These are phyloP conservation scores for Larimichthys polyactis DNA, from an alignment of 2,113 vertebrate species.

Conservation along the genomic window DNA sequence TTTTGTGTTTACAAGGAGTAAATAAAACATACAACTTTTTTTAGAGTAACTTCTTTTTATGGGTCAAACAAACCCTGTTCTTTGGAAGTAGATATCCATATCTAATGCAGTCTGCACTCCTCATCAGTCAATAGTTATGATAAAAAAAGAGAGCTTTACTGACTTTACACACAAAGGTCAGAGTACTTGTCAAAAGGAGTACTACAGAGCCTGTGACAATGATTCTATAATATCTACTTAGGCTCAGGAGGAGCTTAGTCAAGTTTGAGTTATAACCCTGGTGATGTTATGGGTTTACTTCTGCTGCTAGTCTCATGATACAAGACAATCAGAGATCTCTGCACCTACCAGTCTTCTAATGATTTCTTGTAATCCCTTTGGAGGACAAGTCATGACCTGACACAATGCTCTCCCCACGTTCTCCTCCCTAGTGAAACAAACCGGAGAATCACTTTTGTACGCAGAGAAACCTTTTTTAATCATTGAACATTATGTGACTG, in stretches of 20 bases:
- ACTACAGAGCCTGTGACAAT: not conserved
- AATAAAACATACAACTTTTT: slow-evolving; percentile 21
- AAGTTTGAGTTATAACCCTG: not conserved
- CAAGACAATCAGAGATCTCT: no score
- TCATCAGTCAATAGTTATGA: no score
- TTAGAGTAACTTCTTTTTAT: not conserved
- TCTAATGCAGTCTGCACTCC: not conserved
- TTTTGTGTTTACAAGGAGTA: slow-evolving; percentile 29
- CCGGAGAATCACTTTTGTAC: no score
- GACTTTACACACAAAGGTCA: not conserved
- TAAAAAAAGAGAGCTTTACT: no score
- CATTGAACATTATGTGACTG: not conserved
- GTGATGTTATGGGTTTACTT: not conserved
- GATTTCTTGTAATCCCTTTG: no score
- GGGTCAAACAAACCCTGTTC: not conserved
- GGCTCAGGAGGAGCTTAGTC: not conserved
- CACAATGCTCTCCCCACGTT: no score
- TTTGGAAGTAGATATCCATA: not conserved
- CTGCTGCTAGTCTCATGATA: no score
- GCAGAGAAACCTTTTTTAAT: no score
- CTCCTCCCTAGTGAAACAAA: no score
- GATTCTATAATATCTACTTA: not conserved
- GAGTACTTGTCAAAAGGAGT: not conserved
- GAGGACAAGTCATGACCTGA: no score
- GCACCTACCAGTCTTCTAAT: no score